Conservation (phyloP, 2,113 vertebrate species). For the Oryctolagus cuniculus region mOryCun1.1 NC_091434.1:104057001-104057500, state of each 20-base stretch:
- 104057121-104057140: no score
- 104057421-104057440: background rate
- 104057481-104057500: slow-evolving; percentile 46
- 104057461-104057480: slow-evolving; percentile 6
- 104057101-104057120: no score
- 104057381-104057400: background rate
- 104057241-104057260: background rate
- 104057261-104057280: background rate
- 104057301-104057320: background rate
- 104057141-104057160: no score
- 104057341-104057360: background rate
- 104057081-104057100: no score
- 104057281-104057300: background rate
- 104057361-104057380: background rate
- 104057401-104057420: background rate
- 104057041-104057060: no score
- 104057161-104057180: no score
- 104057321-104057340: background rate
- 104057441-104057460: background rate
- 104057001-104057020: no score
- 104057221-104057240: slow-evolving; percentile 29
- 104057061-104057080: no score
- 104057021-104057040: no score
- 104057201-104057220: background rate
- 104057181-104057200: no score